A percentile compares a stretch with the other conserved stretches of the same genome.
phyloP scores from a whole-genome alignment of 2,113 vertebrate genomes.

The Lonchura striata region DNA sequence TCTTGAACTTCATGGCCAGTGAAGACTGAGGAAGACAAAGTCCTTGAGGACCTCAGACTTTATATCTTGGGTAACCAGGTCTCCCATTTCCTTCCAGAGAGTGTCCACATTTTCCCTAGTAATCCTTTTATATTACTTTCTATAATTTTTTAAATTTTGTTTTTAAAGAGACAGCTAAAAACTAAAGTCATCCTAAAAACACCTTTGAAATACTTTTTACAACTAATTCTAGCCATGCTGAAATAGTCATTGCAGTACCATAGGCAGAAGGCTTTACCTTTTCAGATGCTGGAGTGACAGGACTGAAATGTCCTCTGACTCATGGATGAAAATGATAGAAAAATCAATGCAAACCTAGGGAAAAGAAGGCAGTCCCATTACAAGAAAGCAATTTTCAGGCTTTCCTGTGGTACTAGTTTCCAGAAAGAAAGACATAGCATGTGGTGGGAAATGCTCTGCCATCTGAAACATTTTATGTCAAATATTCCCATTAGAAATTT shows the following conservation, averaged over 20 bases:
- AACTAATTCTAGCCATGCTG: neutral
- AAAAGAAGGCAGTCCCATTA: neutral
- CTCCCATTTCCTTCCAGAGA: neutral
- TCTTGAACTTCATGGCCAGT: neutral
- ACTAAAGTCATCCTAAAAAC: neutral
- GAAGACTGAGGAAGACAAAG: neutral
- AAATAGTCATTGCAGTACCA: neutral
- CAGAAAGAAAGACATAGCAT: neutral
- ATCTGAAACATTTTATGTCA: neutral
- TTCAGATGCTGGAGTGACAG: neutral
- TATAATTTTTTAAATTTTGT: neutral
- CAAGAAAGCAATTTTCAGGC: neutral
- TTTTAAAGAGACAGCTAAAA: neutral
- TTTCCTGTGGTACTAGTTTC: neutral
- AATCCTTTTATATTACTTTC: neutral
- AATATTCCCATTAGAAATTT: neutral
- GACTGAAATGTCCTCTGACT: neutral
- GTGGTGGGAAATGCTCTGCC: neutral
- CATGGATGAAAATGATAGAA: conserved; percentile 9
- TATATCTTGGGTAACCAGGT: neutral
- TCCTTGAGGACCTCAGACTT: neutral
- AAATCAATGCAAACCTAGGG: conserved; percentile 34
- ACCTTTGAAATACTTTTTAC: neutral
- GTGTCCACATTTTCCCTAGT: neutral
- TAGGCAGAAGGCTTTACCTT: neutral